phyloP scores from a whole-genome alignment of 2,797 vertebrate genomes.

The Chelon auratus region DNA sequence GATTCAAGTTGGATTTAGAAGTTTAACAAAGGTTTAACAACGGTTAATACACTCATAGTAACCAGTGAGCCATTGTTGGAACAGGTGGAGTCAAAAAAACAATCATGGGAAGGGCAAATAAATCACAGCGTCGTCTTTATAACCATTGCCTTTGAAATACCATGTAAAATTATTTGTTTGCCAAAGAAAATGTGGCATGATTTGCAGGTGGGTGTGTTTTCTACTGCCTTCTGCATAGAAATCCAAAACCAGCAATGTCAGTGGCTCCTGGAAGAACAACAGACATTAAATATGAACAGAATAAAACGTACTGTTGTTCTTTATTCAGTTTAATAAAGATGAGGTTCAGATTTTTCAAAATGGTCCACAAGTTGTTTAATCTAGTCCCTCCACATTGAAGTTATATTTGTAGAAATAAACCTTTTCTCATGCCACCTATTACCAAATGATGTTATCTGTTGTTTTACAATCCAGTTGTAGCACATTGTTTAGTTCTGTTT shows the following conservation, averaged over 20 bases:
- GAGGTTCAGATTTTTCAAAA: too few species aligned
- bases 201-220: background rate
- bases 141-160: background rate
- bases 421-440: too few species aligned
- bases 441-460: constrained; percentile 14
- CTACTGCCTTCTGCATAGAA: background rate
- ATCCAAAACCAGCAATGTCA: too few species aligned
- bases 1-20: background rate
- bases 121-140: constrained; percentile 1
- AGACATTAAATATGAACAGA: too few species aligned
- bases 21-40: background rate
- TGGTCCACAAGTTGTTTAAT: too few species aligned
- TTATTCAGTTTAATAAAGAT: too few species aligned
- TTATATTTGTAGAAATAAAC: too few species aligned
- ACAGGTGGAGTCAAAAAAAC: constrained; percentile 6
- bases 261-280: too few species aligned
- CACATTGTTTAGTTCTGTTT: constrained; percentile 10
- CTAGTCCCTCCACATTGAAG: too few species aligned
- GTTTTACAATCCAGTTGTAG: background rate
- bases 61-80: background rate
- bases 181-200: background rate
- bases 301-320: too few species aligned
- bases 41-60: constrained; percentile 6
- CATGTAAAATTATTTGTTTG: too few species aligned
- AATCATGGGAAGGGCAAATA: constrained; percentile 1